Evolutionary conservation across 2,113 vertebrate genomes (phyloP), one percentile per base, ranked within the genome.

Genomic region (Ciconia maguari): DNA sequence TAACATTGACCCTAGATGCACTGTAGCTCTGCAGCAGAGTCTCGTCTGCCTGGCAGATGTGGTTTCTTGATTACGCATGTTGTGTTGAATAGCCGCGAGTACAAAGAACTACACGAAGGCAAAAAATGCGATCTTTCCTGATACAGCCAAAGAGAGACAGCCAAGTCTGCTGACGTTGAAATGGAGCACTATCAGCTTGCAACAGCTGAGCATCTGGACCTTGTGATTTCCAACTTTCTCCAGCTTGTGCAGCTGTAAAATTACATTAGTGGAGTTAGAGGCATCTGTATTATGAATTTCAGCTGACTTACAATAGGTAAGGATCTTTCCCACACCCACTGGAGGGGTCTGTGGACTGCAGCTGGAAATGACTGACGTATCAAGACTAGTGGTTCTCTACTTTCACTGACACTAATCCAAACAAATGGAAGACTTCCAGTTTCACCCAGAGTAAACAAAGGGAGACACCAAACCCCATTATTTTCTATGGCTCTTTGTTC

Each of bases 201-300:
- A 91, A 42, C 95, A 96, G 87, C 84, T 94, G 94, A 94, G 91
- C 87, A 80, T 34, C 91, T 95, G 96, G 84, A 71, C 81, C 27
- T 30, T 69, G 52, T 58, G 41, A 84, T 72, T 93, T 90, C 87
- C 87, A 94, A 1, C 11, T 54, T 90, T 61, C 78, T 57, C 20
- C 85, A 61, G 68, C 75, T 22, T 74, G 46, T 0, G 7, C 93
- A 93, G 92, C 87, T 96, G 96, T 38, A 24, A 94, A 96, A 96
- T 24, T 65, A n/a, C 32, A 32, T 87, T 65, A 80, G 46, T 49
- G 72, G n/a, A 26, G 46, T 10, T 49, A 25, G 27, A 94, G 52
- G 82, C 90, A 96, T 96, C 92, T 97, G 96, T 32, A 34, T 94
- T 95, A 94, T 80, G 66, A 32, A 91, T 96, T 94, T 94, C 62